Evolutionary conservation across 1,140 invertebrate genomes (phyloP), one percentile per base, ranked within the genome.

Genomic region (Daktulosphaira vitifoliae): DNA sequence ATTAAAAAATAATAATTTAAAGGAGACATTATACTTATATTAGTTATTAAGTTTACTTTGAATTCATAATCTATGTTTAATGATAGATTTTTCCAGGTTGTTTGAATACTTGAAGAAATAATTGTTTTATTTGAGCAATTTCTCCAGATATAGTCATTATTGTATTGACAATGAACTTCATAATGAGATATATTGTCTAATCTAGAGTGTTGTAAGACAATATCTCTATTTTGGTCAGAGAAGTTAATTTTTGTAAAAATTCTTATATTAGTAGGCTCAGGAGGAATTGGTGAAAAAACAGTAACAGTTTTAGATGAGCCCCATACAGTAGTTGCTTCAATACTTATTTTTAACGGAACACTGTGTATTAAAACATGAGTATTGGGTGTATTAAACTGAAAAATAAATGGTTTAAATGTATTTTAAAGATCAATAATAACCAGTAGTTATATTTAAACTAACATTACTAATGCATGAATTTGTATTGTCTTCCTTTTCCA

Each of bases 311-410:
- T 74, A 0, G 88, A 84, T 7, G 84, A 80, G 29, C 86, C 86
- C 90, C 91, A 95, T 69, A 86, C 86, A 0, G 90, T 92, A 68
- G 86, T 86, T 0, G 90, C 85, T 53, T 85, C 82, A 2, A 95
- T 79, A 1, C 81, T 82, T 4, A 92, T 79, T 37, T 82, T 81
- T 7, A 92, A 70, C 8, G 76, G 72, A 1, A 84, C 82, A 72
- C 85, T 62, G 20, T 62, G n/a, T n/a, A 62, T 39, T 15, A 23
- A 33, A 15, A 62, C 25, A 15, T 26, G 9, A 15, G 42, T 62
- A 46, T 62, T 46, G 20, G 8, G 23, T 48, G 56, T 62, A n/a
- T 46, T 42, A 62, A 62, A 62, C 56, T 62, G 13, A 26, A 53
- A 53, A 4, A 56, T 5, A 33, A 33, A 33, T 33, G 11, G 29